Percentiles rank a stretch among this genome's conserved stretches.
phyloP scores from a whole-genome alignment of 2,888 invertebrate genomes.

The Itoplectis maculator region DNA sequence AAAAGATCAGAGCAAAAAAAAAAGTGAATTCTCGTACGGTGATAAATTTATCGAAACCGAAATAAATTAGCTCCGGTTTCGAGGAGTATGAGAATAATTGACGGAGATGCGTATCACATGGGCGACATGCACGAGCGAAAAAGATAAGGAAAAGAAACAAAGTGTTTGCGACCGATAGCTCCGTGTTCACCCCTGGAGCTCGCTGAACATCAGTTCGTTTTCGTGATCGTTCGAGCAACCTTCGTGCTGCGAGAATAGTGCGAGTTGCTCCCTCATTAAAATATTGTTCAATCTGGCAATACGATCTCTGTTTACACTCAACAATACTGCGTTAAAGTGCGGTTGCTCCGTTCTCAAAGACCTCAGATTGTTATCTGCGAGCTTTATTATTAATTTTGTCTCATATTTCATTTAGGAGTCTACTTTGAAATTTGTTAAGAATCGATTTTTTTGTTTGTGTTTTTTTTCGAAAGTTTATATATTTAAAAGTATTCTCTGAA shows the following conservation, averaged over 20 bases:
- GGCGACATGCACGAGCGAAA: constrained; percentile 37
- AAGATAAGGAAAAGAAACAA: constrained; percentile 37
- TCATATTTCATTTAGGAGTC: too few relatives aligned
- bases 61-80: neutral
- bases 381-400: too few relatives aligned
- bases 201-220: constrained; percentile 35
- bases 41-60: constrained; percentile 9
- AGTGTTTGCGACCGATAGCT: neutral
- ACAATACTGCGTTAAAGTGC: neutral
- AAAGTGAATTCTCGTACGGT: neutral
- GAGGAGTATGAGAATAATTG: constrained; percentile 2
- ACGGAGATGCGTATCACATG: constrained; percentile 45
- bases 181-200: neutral
- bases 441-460: too few relatives aligned
- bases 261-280: neutral
- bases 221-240: constrained; percentile 9
- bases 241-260: neutral
- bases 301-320: neutral
- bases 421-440: too few relatives aligned
- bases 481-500: too few relatives aligned
- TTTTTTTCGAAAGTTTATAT: too few relatives aligned
- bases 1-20: neutral
- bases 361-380: neutral
- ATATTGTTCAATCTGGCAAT: constrained; percentile 1
- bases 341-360: neutral